A percentile compares a stretch with the other conserved stretches of the same genome.
phyloP scores from a whole-genome alignment of 1,140 invertebrate genomes.

The Zaprionus inermis region DNA sequence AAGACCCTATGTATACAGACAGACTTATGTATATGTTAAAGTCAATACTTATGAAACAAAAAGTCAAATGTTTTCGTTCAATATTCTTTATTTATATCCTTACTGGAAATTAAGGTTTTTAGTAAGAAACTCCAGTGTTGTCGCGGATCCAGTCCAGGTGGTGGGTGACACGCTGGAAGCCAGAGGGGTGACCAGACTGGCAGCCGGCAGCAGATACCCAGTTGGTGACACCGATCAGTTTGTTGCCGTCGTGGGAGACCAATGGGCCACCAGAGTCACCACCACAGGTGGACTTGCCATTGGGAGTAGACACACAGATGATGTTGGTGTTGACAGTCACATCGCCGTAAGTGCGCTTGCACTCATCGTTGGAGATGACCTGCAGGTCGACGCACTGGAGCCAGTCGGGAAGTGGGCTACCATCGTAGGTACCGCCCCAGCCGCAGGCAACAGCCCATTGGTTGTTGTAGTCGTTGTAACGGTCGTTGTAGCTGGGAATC shows the following conservation, averaged over 20 bases:
- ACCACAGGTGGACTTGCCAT: slow-evolving; percentile 70
- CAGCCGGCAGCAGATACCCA: slow-evolving; percentile 26
- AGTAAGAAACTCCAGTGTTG: slow-evolving; percentile 42
- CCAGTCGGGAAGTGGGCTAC: slow-evolving; percentile 26
- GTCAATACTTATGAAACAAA: too few species aligned
- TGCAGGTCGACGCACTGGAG: slow-evolving; percentile 43
- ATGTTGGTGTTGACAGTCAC: slow-evolving; percentile 46
- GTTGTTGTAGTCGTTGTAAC: slow-evolving; percentile 30
- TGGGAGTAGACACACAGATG: slow-evolving; percentile 62
- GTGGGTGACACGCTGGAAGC: slow-evolving; percentile 84
- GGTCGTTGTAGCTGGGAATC: slow-evolving; percentile 43
- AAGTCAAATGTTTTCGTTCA: too few species aligned
- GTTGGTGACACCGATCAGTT: slow-evolving; percentile 85
- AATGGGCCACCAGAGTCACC: slow-evolving; percentile 86
- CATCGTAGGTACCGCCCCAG: slow-evolving; percentile 44
- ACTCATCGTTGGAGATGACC: slow-evolving; percentile 28
- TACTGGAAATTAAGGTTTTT: background rate
- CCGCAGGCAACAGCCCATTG: slow-evolving; percentile 51
- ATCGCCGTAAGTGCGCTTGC: slow-evolving; percentile 31
- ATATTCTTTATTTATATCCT: slow-evolving; percentile 1
- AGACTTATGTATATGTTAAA: too few species aligned
- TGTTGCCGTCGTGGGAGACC: slow-evolving; percentile 78
- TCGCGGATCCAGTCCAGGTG: slow-evolving; percentile 85
- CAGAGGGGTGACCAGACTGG: slow-evolving; percentile 75
- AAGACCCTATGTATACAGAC: too few species aligned